phyloP scores from a whole-genome alignment of 2,113 vertebrate species.

The Hemichromis elongatus region DNA sequence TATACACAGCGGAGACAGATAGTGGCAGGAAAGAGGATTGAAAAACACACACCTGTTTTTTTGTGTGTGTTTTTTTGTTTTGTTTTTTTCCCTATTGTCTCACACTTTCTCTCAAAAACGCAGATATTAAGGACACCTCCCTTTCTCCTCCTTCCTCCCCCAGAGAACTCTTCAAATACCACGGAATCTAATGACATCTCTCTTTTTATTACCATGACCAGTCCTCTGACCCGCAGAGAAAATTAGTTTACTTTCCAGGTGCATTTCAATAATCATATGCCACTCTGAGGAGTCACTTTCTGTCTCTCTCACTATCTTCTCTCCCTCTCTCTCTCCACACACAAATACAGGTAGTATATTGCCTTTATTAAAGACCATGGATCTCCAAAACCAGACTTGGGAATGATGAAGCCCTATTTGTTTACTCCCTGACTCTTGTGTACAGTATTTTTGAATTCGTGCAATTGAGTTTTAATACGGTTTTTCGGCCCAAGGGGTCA shows the following conservation, averaged over 20 bases:
- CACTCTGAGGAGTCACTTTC: conserved; percentile 36
- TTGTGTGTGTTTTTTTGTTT: neutral
- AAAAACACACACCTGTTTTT: conserved; percentile 14
- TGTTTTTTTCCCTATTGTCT: neutral
- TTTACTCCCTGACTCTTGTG: conserved; percentile 15
- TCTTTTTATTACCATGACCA: conserved; percentile 65
- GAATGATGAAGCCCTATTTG: neutral
- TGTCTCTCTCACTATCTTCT: neutral
- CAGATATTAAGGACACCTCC: neutral
- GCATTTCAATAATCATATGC: conserved; percentile 46
- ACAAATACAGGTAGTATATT: neutral
- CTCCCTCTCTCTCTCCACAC: neutral
- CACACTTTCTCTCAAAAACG: neutral
- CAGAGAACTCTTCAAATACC: conserved; percentile 51
- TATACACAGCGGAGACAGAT: conserved; percentile 36
- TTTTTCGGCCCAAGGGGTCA: conserved; percentile 17
- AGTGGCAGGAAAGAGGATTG: conserved; percentile 24
- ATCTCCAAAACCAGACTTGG: conserved; percentile 7
- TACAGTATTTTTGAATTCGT: conserved; percentile 7
- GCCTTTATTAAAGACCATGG: conserved; percentile 43
- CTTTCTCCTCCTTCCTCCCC: neutral
- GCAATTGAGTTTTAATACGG: conserved; percentile 31
- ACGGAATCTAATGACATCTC: conserved; percentile 62
- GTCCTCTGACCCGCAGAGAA: conserved; percentile 52
- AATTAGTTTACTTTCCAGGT: conserved; percentile 59